Conservation (phyloP, 2,113 vertebrate species). For the Mustela lutreola region DNA sequence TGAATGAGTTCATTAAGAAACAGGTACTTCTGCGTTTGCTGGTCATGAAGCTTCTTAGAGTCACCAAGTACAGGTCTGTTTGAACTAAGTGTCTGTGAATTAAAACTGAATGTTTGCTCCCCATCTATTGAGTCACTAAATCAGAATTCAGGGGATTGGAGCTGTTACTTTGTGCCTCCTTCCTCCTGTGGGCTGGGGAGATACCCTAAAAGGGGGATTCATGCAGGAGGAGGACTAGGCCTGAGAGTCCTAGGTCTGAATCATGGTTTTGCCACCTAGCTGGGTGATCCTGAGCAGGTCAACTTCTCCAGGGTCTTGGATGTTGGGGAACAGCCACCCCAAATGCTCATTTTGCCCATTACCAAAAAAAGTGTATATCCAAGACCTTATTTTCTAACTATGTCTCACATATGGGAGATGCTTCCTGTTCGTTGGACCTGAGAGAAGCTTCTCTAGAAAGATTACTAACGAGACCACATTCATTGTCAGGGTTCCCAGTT, state of each 20-base stretch:
- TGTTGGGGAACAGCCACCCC: background rate
- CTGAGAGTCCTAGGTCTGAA: background rate
- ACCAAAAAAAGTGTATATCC: background rate
- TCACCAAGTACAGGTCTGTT: conserved; percentile 57
- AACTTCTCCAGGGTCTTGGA: background rate
- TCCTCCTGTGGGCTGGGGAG: background rate
- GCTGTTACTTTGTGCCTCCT: background rate
- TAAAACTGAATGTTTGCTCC: conserved; percentile 10
- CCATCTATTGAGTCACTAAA: conserved; percentile 12
- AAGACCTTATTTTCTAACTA: conserved; percentile 7
- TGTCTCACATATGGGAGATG: background rate
- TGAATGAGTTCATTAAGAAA: background rate
- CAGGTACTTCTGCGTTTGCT: background rate
- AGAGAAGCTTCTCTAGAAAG: background rate
- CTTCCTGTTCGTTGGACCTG: background rate
- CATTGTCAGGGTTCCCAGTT: background rate
- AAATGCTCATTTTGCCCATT: background rate
- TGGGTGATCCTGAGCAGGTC: background rate
- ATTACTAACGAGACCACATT: background rate
- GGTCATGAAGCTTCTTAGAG: background rate
- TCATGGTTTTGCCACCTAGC: background rate
- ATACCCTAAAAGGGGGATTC: background rate
- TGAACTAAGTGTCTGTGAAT: conserved; percentile 53
- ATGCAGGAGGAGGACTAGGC: background rate
- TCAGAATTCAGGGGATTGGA: conserved; percentile 13